Conservation (phyloP, 2,888 invertebrate species). For the Gibbula magus region DNA sequence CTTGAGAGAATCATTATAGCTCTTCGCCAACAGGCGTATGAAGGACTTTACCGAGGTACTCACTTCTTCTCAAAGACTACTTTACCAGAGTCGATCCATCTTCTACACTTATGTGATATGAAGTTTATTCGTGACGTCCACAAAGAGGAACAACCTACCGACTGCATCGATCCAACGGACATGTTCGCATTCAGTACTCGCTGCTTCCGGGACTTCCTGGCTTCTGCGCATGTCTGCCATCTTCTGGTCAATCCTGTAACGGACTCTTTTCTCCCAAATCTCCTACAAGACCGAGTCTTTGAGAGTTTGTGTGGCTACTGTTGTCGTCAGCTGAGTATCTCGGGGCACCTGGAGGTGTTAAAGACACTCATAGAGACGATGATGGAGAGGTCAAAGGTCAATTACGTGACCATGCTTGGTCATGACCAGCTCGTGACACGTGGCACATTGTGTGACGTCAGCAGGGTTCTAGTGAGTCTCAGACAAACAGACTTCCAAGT, state of each 20-base stretch:
- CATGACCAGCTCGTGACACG: constrained; percentile 7
- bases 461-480: constrained; percentile 40
- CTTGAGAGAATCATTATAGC: not conserved
- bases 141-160: constrained; percentile 31
- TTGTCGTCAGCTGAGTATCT: constrained; percentile 18
- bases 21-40: constrained; percentile 35
- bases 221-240: constrained; percentile 43
- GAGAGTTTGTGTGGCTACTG: constrained; percentile 22
- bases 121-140: constrained; percentile 45
- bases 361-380: not conserved
- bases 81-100: constrained; percentile 40
- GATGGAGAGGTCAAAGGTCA: not conserved
- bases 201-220: constrained; percentile 46
- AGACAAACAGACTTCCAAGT: constrained; percentile 42
- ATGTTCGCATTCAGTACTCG: constrained; percentile 40
- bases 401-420: constrained; percentile 9
- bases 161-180: constrained; percentile 21
- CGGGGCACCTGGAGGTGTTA: not conserved
- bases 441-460: constrained; percentile 23
- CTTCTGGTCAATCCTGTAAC: constrained; percentile 40
- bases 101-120: constrained; percentile 45
- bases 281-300: constrained; percentile 40
- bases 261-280: constrained; percentile 34
- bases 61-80: constrained; percentile 43
- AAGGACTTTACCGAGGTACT: constrained; percentile 42